Conservation (phyloP, 2,113 vertebrate genomes). For the Tachuris rubrigastra region DNA sequence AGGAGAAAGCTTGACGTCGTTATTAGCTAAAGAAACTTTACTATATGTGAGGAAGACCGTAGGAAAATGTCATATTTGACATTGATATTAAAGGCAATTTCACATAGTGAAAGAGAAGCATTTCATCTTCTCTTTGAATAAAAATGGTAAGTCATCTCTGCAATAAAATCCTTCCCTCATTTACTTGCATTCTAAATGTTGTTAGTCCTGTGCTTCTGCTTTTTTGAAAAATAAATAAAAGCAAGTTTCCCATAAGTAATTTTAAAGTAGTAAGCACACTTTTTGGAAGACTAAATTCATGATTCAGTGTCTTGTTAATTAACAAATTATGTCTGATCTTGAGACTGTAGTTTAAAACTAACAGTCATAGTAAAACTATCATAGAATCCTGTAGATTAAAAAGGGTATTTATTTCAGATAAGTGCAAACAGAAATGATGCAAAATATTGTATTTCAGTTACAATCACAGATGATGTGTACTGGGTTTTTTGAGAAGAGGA, state of each 20-base stretch:
- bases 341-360: not conserved
- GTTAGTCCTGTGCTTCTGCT: not conserved
- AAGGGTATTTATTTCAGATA: not conserved
- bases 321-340: not conserved
- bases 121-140: slow-evolving; percentile 38
- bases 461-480: not conserved
- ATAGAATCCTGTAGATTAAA: not conserved
- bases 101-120: not conserved
- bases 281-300: not conserved
- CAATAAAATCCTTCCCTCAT: slow-evolving; percentile 1
- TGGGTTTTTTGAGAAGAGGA: not conserved
- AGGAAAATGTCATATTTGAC: slow-evolving; percentile 46
- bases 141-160: slow-evolving; percentile 5
- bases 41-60: not conserved
- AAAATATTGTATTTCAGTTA: not conserved
- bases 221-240: not conserved
- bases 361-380: not conserved
- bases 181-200: slow-evolving; percentile 26
- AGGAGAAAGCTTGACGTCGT: slow-evolving; percentile 30
- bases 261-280: not conserved
- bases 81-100: slow-evolving; percentile 54
- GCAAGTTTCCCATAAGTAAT: not conserved
- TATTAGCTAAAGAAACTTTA: slow-evolving; percentile 51
- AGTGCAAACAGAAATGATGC: not conserved
- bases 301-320: not conserved